Conservation (phyloP, 2,888 invertebrate genomes). For the Scelioninae gen. 2 region DNA sequence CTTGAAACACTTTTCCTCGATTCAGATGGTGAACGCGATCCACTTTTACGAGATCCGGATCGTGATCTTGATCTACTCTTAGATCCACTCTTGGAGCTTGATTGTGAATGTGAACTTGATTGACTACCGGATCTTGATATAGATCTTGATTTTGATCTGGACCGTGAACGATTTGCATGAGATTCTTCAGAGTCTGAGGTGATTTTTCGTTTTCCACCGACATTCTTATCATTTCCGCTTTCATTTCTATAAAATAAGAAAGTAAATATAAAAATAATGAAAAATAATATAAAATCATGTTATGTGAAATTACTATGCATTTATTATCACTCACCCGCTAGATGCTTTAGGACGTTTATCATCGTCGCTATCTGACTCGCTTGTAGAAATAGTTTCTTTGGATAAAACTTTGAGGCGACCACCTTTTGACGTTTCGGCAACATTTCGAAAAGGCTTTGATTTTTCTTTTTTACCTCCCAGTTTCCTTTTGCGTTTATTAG, state of each 20-base stretch:
- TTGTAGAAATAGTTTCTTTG: slow-evolving; percentile 95
- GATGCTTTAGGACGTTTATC: slow-evolving; percentile 79
- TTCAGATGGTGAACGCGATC: slow-evolving; percentile 72
- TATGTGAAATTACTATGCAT: no score
- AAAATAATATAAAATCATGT: no score
- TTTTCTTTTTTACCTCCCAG: slow-evolving; percentile 73
- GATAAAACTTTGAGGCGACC: slow-evolving; percentile 89
- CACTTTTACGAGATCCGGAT: slow-evolving; percentile 64
- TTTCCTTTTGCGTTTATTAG: slow-evolving; percentile 79
- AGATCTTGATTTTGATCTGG: slow-evolving; percentile 71
- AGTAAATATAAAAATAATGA: slow-evolving; percentile 3
- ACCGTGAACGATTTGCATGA: slow-evolving; percentile 72
- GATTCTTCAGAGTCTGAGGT: slow-evolving; percentile 80
- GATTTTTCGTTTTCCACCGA: slow-evolving; percentile 78
- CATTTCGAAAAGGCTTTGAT: slow-evolving; percentile 69
- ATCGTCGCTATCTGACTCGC: slow-evolving; percentile 84
- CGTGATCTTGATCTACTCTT: slow-evolving; percentile 74
- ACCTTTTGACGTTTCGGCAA: slow-evolving; percentile 86
- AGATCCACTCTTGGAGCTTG: slow-evolving; percentile 67
- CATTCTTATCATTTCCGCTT: slow-evolving; percentile 76
- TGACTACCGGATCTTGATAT: slow-evolving; percentile 67
- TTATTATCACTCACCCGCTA: slow-evolving; percentile 76
- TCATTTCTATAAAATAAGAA: slow-evolving; percentile 70
- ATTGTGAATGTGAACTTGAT: slow-evolving; percentile 70
- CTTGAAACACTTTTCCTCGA: slow-evolving; percentile 72